A percentile compares a stretch with the other conserved stretches of the same genome.
Evolutionary conservation across 2,797 vertebrate genomes (phyloP).

Genomic region (Malacoraja senta): DNA sequence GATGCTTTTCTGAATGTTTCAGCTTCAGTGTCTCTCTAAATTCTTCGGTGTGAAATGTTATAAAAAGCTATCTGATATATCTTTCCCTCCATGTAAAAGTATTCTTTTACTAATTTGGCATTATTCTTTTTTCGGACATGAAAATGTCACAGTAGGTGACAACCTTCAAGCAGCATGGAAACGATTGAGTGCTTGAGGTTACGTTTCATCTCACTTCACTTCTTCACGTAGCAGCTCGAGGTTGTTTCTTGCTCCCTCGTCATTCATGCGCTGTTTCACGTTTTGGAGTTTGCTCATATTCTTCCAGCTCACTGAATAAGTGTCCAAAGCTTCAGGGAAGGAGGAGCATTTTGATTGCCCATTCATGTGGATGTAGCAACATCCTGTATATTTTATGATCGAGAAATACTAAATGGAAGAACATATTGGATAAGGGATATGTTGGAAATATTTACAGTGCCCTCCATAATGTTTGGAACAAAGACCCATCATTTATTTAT

Average conservation of each 20-base stretch:
- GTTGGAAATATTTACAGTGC: neutral
- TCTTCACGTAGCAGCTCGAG: neutral
- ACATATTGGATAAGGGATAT: neutral
- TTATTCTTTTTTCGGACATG: neutral
- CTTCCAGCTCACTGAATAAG: constrained; percentile 26
- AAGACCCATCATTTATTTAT: too few relatives aligned
- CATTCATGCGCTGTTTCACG: neutral
- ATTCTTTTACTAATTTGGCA: too few relatives aligned
- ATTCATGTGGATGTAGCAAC: constrained; percentile 13
- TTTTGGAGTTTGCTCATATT: neutral
- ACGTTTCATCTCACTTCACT: neutral
- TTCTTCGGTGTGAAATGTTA: too few relatives aligned
- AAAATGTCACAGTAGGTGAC: constrained; percentile 12
- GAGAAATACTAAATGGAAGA: neutral
- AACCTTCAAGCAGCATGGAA: neutral
- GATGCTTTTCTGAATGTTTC: neutral
- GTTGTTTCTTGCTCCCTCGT: neutral
- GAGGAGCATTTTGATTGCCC: neutral
- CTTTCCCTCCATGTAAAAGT: too few relatives aligned
- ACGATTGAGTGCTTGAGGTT: constrained; percentile 4
- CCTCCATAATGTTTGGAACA: too few relatives aligned
- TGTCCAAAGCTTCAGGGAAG: neutral
- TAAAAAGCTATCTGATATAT: too few relatives aligned
- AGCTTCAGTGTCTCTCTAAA: neutral
- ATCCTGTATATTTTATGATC: neutral